Evolutionary conservation across 2,888 invertebrate genomes (phyloP), one percentile per base, ranked within the genome.

Genomic region (Cosmorhoe ocellata): DNA sequence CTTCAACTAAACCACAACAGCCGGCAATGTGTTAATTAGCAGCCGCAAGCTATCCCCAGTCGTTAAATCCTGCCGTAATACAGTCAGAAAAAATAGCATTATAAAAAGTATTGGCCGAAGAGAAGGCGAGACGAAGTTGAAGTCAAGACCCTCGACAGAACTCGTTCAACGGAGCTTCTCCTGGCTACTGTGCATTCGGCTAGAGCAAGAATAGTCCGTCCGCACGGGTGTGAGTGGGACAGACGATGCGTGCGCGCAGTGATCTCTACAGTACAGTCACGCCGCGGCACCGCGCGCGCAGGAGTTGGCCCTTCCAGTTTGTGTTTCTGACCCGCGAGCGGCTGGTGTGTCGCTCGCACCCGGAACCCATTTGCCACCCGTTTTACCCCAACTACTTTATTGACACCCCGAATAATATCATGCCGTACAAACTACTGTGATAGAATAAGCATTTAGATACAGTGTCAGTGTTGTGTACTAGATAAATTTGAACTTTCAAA

Each of bases 141-240:
- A 83, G 79, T 82, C 82, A 79, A 81, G 76, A 84, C 74, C 75
- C 79, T 74, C 79, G 72, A 80, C 76, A 81, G 79, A 88, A 88
- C 88, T 82, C 79, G 88, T 85, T 84, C 83, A 81, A 72, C 79
- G 71, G 70, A 76, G 78, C 76, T 78, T 79, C 79, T 78, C 74
- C 69, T 67, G 68, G 76, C 77, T 81, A 87, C 90, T 84, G 89
- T 88, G 84, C 86, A 88, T 81, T 64, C 58, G 59, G 56, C 61
- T 62, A 43, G 49, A 50, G 47, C 44, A 43, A 71, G 69, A 71
- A 36, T 41, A 27, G 71, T 50, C 49, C 59, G 46, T 51, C 44
- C 26, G 51, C 51, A 32, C 42, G 52, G 41, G 54, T 44, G 54
- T 48, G 59, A 62, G 58, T 14, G 58, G 51, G 58, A 62, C 33